Evolutionary conservation across 2,797 vertebrate genomes (phyloP), one percentile per base, ranked within the genome.

Genomic region (Acrocephalus scirpaceus): DNA sequence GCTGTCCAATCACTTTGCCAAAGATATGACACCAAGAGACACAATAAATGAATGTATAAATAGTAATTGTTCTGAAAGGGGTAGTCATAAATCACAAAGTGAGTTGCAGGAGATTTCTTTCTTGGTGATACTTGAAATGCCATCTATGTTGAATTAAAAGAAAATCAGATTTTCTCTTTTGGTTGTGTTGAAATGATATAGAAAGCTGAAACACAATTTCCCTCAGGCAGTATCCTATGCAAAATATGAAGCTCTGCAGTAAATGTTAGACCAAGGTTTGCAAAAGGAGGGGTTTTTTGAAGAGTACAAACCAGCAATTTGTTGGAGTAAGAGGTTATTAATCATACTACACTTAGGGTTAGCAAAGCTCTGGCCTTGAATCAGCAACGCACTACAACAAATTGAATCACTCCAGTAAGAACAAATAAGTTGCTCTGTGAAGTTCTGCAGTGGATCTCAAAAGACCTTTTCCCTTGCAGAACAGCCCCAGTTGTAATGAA

Each of bases 81-180:
- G 50, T 91, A 95, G 96, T 97, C 96, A 97, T 98, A 98, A 98
- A 98, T 98, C 97, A 98, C 61, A 4, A 94, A 93, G 73, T 64
- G 65, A 97, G 86, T 73, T 45, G 72, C 92, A 97, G 92, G 65
- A 88, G 64, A 26, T 88, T 96, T 91, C 61, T 85, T 96, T 95
- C 93, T 76, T 16, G 5, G 90, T 94, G 88, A 96, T 96, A 87
- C 84, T 95, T 97, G 96, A 97, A 98, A 98, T 92, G 87, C 73
- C 94, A 96, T 96, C 93, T 70, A 69, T 91, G 91, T 93, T 95
- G 94, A 97, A 96, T 95, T 96, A 97, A 92, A 97, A 97, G 91
- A 93, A 95, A 97, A 95, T 96, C 92, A 85, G 81, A 85, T 95
- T 96, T 97, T 95, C 77, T 58, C n/a, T 91, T 94, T 86, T 34